A percentile compares a stretch with the other conserved stretches of the same genome.
Evolutionary conservation across 2,797 vertebrate species (phyloP).

Genomic region (Gila robusta): DNA sequence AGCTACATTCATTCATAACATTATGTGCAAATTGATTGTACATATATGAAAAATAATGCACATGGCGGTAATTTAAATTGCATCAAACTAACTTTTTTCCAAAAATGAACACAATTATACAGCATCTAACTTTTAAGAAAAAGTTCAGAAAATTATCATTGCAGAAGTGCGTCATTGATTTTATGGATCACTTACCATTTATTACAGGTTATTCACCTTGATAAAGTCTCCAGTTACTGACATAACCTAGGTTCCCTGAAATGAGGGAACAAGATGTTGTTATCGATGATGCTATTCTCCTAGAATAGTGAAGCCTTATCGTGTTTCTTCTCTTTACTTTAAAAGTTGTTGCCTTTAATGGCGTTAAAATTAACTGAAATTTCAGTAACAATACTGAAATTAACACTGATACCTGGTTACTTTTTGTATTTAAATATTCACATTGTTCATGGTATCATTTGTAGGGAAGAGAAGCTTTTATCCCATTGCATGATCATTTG

Average conservation of each 20-base stretch:
- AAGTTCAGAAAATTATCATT: not conserved
- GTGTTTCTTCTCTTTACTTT: fast-evolving
- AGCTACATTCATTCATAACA: not conserved
- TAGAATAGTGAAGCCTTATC: no score
- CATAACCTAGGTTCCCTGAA: no score
- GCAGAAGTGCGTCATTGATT: not conserved
- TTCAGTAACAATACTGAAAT: no score
- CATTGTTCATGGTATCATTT: no score
- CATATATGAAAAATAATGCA: not conserved
- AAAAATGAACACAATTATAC: not conserved
- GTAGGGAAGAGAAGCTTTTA: no score
- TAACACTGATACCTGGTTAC: no score
- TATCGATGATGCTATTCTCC: no score
- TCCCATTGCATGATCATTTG: no score
- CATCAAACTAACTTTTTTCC: not conserved
- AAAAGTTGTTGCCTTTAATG: no score
- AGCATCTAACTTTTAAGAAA: not conserved
- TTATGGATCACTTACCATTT: not conserved
- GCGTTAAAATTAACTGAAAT: no score
- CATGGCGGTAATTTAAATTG: not conserved
- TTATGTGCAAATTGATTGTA: not conserved
- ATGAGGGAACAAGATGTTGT: no score
- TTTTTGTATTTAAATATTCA: no score
- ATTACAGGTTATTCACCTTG: not conserved
- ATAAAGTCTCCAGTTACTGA: not conserved